Conservation (phyloP, 2,888 invertebrate species). For the Eudemis profundana region DNA sequence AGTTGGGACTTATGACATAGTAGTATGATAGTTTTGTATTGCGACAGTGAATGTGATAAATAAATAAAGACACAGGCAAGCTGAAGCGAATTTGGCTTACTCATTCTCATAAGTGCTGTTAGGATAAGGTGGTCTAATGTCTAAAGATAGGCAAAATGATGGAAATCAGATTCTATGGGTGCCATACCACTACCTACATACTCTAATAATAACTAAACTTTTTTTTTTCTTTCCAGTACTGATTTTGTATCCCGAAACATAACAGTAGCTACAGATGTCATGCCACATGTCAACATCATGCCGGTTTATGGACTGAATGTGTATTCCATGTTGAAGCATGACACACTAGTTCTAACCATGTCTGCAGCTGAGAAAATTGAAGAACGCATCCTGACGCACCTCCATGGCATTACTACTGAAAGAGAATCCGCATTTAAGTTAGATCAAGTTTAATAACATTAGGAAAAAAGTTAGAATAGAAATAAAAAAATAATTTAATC, state of each 20-base stretch:
- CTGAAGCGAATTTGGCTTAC: too few species aligned
- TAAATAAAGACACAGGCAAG: too few species aligned
- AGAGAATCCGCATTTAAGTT: slow-evolving; percentile 84
- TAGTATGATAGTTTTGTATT: too few species aligned
- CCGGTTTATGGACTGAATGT: slow-evolving; percentile 98
- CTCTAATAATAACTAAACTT: too few species aligned
- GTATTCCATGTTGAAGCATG: slow-evolving; percentile 98
- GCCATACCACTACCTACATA: too few species aligned
- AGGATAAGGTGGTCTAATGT: too few species aligned
- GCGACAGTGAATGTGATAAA: too few species aligned
- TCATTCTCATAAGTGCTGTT: too few species aligned
- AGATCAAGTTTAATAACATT: slow-evolving; percentile 81
- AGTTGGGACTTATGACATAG: too few species aligned
- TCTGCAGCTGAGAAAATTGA: slow-evolving; percentile 94
- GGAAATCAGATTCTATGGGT: too few species aligned
- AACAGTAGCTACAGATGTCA: slow-evolving; percentile 90
- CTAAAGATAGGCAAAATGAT: too few species aligned
- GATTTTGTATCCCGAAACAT: slow-evolving; percentile 96
- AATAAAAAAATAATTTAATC: slow-evolving; percentile 32
- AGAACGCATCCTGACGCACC: slow-evolving; percentile 88
- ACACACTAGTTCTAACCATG: slow-evolving; percentile 94
- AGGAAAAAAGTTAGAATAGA: slow-evolving; percentile 33
- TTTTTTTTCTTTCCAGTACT: slow-evolving; percentile 84
- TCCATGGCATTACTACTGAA: slow-evolving; percentile 86
- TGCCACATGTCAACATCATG: slow-evolving; percentile 96